Evolutionary conservation across 2,113 vertebrate species (phyloP), one percentile per base, ranked within the genome.

Genomic region (Chionomys nivalis): DNA sequence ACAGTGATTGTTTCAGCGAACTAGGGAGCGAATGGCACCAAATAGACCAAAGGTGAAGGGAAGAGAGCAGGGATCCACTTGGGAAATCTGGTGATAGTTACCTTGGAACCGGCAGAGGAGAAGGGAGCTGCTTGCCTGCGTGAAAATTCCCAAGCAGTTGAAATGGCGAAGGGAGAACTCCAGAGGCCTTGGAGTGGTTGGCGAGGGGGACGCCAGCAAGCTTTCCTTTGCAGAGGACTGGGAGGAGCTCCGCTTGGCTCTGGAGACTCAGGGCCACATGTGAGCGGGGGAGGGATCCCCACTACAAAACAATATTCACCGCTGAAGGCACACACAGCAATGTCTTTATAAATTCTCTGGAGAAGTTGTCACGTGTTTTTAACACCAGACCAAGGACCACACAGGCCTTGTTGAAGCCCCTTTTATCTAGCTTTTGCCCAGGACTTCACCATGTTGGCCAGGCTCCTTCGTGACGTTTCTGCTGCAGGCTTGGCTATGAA

Each of bases 341-440:
- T 99, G 99, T 99, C 93, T 99, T 99, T 94, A 99, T 97, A 99
- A 99, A 99, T 47, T 99, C 99, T 91, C 98, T 98, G 97, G 99
- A 99, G 93, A 99, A 98, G 75, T 99, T 99, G 89, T 99, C 99
- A 0, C 99, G 98, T 94, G 99, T 99, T 98, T 98, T 99, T 82
- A 99, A 98, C 42, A 99, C 98, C 78, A 99, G 98, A 96, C 99
- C 99, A 7, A 99, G 98, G 79, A 99, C 98, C 66, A 99, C 99
- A 1, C 99, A 99, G 0, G 99, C 99, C 99, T 99, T 99, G 93
- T 99, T 99, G 58, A 99, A 99, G 42, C 98, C 99, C 86, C 98
- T 99, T 1, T 99, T 98, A 83, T 98, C 98, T 94, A 99, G 97
- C 82, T 98, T 98, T 96, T 98, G 55, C 99, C 99, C 24, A 99